These are phyloP conservation scores for Drosophila trichaetosa DNA, from an alignment of 2,888 invertebrate genomes.

Conservation along the genomic window DNA sequence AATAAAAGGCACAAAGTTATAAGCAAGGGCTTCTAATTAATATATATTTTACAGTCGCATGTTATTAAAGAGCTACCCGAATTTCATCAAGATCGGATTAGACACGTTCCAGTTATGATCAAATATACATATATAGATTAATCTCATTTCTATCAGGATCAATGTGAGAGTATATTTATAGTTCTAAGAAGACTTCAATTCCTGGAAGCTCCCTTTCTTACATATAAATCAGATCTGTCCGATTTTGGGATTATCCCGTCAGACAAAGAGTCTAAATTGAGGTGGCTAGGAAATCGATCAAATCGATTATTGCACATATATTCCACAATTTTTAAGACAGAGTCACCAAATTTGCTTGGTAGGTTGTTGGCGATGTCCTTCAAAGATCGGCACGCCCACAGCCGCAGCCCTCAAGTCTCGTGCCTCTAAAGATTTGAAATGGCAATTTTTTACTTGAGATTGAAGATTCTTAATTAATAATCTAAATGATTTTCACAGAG, in stretches of 20 bases:
- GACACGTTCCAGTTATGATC: background rate
- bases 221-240: background rate
- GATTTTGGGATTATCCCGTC: background rate
- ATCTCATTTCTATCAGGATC: background rate
- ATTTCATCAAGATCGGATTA: background rate
- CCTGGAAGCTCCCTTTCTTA: background rate
- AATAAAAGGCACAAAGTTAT: background rate
- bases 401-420: too few species aligned
- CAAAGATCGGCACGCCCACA: too few species aligned
- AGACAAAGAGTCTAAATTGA: background rate
- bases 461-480: background rate
- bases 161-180: too few species aligned
- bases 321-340: background rate
- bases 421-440: too few species aligned
- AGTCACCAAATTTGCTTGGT: background rate
- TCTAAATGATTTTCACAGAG: constrained; percentile 85
- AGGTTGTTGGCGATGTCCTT: too few species aligned
- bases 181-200: background rate
- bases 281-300: background rate
- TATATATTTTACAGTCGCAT: background rate
- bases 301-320: background rate
- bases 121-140: background rate
- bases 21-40: background rate
- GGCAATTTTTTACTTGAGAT: background rate
- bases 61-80: background rate